Conservation (phyloP, 2,797 vertebrate species). For the Danio albolineatus region DNA sequence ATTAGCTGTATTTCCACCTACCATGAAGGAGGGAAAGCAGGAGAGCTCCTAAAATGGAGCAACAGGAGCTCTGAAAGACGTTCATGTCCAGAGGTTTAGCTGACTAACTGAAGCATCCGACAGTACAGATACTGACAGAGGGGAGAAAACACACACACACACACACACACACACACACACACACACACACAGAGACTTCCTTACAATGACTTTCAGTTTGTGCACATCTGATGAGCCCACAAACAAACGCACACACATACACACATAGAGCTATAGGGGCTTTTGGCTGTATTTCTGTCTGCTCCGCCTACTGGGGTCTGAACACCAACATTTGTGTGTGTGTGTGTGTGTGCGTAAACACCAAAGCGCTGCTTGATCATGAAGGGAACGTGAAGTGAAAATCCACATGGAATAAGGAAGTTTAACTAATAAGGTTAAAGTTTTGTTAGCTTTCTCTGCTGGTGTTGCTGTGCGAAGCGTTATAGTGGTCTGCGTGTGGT, state of each 20-base stretch:
- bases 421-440: background rate
- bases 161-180: no score
- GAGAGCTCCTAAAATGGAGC: background rate
- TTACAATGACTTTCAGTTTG: background rate
- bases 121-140: background rate
- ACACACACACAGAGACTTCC: slow-evolving; percentile 14
- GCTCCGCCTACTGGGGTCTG: background rate
- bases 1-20: background rate
- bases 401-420: background rate
- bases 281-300: background rate
- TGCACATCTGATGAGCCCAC: background rate
- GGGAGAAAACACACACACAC: background rate
- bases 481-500: background rate
- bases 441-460: accelerated
- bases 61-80: background rate
- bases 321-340: background rate
- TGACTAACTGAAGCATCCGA: background rate
- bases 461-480: background rate
- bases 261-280: background rate
- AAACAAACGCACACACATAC: background rate
- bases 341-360: no score
- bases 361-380: background rate
- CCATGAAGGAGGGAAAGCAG: slow-evolving; percentile 6
- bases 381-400: background rate
- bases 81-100: background rate